These are phyloP conservation scores for Esox masquinongy DNA, from an alignment of 2,797 vertebrate genomes.

Conservation along the genomic window DNA sequence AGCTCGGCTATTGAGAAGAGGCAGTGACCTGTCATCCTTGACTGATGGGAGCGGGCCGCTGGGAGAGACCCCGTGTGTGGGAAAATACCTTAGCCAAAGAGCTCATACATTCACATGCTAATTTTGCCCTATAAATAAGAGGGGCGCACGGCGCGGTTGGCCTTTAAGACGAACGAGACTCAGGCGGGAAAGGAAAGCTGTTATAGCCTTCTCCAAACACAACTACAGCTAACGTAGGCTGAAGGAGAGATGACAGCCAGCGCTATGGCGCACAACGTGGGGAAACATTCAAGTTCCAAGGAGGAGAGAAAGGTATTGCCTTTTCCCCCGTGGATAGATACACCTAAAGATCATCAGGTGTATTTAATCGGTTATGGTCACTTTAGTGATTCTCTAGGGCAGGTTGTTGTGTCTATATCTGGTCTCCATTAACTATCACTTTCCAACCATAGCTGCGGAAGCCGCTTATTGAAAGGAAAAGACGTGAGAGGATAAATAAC, in stretches of 20 bases:
- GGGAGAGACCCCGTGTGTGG: conserved; percentile 82
- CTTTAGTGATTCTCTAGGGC: too few relatives aligned
- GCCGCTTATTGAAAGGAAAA: conserved; percentile 87
- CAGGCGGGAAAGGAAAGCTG: conserved; percentile 37
- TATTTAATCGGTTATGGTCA: not conserved
- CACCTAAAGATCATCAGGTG: not conserved
- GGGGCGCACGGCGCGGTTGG: conserved; percentile 68
- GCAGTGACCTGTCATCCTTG: conserved; percentile 88
- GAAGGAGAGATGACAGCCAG: conserved; percentile 78
- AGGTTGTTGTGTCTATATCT: not conserved
- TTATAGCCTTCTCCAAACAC: conserved; percentile 9
- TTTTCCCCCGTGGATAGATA: not conserved
- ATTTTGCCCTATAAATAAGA: conserved; percentile 85
- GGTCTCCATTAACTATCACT: conserved; percentile 16
- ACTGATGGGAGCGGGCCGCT: conserved; percentile 81
- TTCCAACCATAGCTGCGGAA: conserved; percentile 79
- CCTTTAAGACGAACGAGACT: conserved; percentile 65
- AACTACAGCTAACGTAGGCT: conserved; percentile 18
- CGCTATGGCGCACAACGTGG: conserved; percentile 59
- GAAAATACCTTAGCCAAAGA: conserved; percentile 85
- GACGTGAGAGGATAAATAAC: conserved; percentile 88
- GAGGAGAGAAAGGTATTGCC: conserved; percentile 84
- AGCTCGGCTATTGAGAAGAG: conserved; percentile 79
- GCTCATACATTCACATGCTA: conserved; percentile 86
- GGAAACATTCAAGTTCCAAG: conserved; percentile 74